Conservation (phyloP, 2,888 invertebrate species). For the Boloria selene region DNA sequence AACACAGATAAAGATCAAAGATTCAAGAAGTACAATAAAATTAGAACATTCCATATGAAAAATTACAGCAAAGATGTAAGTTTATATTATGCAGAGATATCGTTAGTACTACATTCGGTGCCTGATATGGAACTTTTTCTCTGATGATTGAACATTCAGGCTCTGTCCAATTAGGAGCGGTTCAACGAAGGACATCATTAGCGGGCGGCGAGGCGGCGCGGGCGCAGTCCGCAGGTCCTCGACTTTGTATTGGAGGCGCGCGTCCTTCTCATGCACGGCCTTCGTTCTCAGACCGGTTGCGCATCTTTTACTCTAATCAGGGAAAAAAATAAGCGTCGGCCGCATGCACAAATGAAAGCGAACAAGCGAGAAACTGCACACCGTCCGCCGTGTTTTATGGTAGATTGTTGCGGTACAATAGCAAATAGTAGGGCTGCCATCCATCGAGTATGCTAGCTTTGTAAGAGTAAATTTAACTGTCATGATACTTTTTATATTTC, state of each 20-base stretch:
- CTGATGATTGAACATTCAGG: slow-evolving; percentile 59
- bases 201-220: slow-evolving; percentile 53
- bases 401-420: slow-evolving; percentile 67
- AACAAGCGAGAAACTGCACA: slow-evolving; percentile 67
- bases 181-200: slow-evolving; percentile 76
- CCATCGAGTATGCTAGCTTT: slow-evolving; percentile 5
- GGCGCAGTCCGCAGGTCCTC: slow-evolving; percentile 42
- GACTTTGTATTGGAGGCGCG: slow-evolving; percentile 43
- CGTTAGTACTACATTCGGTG: slow-evolving; percentile 56
- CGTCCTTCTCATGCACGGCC: slow-evolving; percentile 70
- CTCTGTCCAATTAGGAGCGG: slow-evolving; percentile 77
- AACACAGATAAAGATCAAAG: no score
- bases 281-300: slow-evolving; percentile 77
- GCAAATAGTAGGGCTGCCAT: slow-evolving; percentile 45
- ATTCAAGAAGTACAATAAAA: no score
- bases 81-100: slow-evolving; percentile 40
- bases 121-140: slow-evolving; percentile 65
- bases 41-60: no score
- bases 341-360: slow-evolving; percentile 74
- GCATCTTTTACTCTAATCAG: slow-evolving; percentile 80
- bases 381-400: slow-evolving; percentile 71
- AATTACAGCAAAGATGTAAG: no score
- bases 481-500: background rate
- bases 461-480: background rate
- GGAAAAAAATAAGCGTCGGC: slow-evolving; percentile 69